Evolutionary conservation across 2,797 vertebrate species (phyloP), one percentile per base, ranked within the genome.

Genomic region (Paedocypris micromegethes): DNA sequence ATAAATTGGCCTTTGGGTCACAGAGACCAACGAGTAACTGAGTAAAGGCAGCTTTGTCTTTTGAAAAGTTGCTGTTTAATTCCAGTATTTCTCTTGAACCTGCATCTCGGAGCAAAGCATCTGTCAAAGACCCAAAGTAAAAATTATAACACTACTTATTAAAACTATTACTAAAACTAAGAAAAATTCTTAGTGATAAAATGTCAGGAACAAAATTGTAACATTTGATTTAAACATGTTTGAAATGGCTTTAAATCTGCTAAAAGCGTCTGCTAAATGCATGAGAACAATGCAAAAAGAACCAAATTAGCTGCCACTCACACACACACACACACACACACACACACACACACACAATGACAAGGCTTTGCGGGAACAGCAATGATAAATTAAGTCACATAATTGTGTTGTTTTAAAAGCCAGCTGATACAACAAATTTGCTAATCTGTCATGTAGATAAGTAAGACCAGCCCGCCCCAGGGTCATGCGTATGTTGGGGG

Each of bases 1-100:
- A 89, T 60, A 76, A 78, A 83, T 83, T 86, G 82, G 83, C 79
- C 80, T 87, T 79, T 84, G 86, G 86, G 85, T 88, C 86, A 87
- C 77, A 70, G 68, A 77, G 76, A 83, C 75, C 54, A 68, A 76
- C 73, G 72, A 71, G 75, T 79, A 3, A 69, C 74, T 77, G 73
- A 79, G 70, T 59, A 74, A 80, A 86, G 82, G 82, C 76, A 3
- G 81, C 82, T 88, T 87, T 84, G 64, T 70, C 72, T 60, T 77
- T 81, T 76, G 75, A 84, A 81, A 76, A 82, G 77, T 74, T 65
- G 79, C n/a, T n/a, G n/a, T 77, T 66, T 68, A 7, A 5, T 37
- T 70, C 46, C 76, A 81, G 70, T 61, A 75, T 64, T 7, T 43
- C 44, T 49, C 44, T 68, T 52, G 3, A 62, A 48, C 2, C 9